Evolutionary conservation across 64 coral and sea anemone species (phyloP).

Genomic region (Montipora efflorescens): DNA sequence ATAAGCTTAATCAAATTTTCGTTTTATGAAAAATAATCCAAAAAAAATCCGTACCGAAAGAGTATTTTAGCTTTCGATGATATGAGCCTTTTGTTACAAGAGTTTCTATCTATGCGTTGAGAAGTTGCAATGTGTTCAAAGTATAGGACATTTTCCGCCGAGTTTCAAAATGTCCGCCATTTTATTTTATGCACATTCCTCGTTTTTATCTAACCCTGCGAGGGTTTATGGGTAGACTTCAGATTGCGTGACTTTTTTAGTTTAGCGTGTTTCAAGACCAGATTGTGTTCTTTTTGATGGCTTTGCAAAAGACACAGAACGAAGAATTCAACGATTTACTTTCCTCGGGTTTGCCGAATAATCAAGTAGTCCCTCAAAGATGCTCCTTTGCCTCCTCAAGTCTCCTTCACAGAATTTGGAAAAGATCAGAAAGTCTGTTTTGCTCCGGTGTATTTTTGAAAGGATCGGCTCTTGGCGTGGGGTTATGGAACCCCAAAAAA

Average conservation of each 20-base stretch:
- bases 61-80: not conserved
- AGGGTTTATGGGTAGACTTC: slow-evolving; percentile 42
- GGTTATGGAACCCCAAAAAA: slow-evolving; percentile 55
- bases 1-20: not conserved
- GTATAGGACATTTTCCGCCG: not conserved
- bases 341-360: not conserved
- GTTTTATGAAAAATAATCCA: not conserved
- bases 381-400: not conserved
- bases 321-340: slow-evolving; percentile 3
- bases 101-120: not conserved
- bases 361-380: not conserved
- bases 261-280: not conserved
- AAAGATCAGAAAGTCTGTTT: not conserved
- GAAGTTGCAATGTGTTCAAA: not conserved
- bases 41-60: not conserved
- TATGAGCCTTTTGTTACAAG: not conserved
- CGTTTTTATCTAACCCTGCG: slow-evolving; percentile 50
- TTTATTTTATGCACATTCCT: slow-evolving; percentile 83
- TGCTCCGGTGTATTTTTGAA: slow-evolving; percentile 32
- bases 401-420: not conserved
- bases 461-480: no score
- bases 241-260: not conserved
- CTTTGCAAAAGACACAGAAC: not conserved
- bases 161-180: slow-evolving; percentile 71
- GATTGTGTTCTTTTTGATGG: not conserved